These are phyloP conservation scores for Eriocheir sinensis DNA, from an alignment of 1,140 invertebrate genomes.

Conservation along the genomic window DNA sequence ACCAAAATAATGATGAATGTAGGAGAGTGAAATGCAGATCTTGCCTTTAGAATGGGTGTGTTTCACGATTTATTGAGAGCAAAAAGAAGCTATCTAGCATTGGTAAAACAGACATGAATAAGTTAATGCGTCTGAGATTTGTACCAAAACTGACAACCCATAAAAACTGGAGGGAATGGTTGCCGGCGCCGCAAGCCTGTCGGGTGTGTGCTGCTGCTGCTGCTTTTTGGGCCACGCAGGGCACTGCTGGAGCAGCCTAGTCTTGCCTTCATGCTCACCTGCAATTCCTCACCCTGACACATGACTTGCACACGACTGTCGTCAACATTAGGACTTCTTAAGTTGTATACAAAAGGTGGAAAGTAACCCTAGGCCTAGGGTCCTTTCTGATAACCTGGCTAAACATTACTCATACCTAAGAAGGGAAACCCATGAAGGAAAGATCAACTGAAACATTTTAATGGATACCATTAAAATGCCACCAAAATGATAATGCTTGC, in stretches of 20 bases:
- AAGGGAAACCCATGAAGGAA: background rate
- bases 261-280: background rate
- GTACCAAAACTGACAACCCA: conserved; percentile 76
- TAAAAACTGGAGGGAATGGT: conserved; percentile 75
- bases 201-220: background rate
- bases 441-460: background rate
- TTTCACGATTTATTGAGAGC: conserved; percentile 74
- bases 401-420: background rate
- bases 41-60: conserved; percentile 68
- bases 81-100: conserved; percentile 70
- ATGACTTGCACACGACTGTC: background rate
- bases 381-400: background rate
- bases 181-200: conserved; percentile 18
- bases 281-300: background rate
- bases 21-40: conserved; percentile 34
- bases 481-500: background rate
- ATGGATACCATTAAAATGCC: conserved; percentile 16
- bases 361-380: background rate
- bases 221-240: background rate
- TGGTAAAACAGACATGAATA: conserved; percentile 69
- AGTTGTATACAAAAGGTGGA: background rate
- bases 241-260: background rate
- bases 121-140: conserved; percentile 70
- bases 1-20: background rate
- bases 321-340: background rate